Evolutionary conservation across 2,888 invertebrate species (phyloP), one percentile per base, ranked within the genome.

Genomic region (Dolichopus griseipennis): DNA sequence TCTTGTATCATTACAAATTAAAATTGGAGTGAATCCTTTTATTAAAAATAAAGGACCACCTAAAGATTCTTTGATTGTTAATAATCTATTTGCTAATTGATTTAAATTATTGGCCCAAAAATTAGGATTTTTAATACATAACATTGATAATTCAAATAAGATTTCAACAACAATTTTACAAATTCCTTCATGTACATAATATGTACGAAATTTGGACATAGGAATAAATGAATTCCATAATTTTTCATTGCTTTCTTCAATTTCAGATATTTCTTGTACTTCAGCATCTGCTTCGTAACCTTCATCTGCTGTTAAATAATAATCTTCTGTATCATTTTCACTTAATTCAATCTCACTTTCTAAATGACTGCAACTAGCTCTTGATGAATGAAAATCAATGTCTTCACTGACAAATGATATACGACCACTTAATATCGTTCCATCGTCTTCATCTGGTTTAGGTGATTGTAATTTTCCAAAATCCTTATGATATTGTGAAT

Each of bases 201-300:
- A 77, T 3, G 75, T 76, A 15, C 82, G 77, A 71, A 79, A 81
- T 15, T 78, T 77, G 4, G 81, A 80, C 0, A 77, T 76, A 8
- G 79, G 80, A 62, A 76, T 78, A 67, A 78, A 78, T 0, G 77
- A 75, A 20, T 75, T 74, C 78, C 78, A 79, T 22, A 78, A 68
- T 15, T 77, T 77, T 61, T 73, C 74, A 1, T 77, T 70, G 2
- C 76, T 75, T 6, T 74, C 76, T 52, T 78, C 78, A 21, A 76
- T 76, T 69, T 80, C 81, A 34, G 78, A 78, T 1, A 77, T 69
- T 63, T 78, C 78, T 7, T 76, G 77, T 37, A 80, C 75, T 72
- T 82, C 81, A n/a, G 76, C 81, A 73, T 82, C 81, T 7, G 80
- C 81, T 70, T 82, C 82, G 66, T 82, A 82, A 1, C 81, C 81